Conservation (phyloP, 2,113 vertebrate species). For the Psittacara wagleri region DNA sequence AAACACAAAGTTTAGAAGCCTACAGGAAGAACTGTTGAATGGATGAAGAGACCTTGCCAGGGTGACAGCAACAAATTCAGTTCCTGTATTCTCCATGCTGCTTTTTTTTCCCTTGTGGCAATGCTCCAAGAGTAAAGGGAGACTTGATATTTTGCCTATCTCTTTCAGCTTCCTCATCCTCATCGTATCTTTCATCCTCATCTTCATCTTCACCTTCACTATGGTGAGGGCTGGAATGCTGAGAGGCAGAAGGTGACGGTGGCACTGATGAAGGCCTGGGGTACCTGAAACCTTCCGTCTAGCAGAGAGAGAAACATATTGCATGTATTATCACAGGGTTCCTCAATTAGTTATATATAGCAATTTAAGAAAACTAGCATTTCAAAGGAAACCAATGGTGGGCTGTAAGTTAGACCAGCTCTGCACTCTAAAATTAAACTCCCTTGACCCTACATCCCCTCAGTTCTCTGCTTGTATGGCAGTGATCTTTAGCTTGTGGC, state of each 20-base stretch:
- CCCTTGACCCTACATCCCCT: background rate
- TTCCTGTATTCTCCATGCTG: constrained; percentile 83
- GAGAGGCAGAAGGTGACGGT: constrained; percentile 89
- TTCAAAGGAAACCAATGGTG: background rate
- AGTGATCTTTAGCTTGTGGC: background rate
- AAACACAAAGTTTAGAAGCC: constrained; percentile 1
- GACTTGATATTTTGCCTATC: constrained; percentile 91
- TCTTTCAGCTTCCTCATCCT: constrained; percentile 91
- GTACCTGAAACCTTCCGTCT: constrained; percentile 91
- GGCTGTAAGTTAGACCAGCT: background rate
- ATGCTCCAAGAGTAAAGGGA: constrained; percentile 74
- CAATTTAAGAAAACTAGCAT: background rate
- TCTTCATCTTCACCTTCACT: constrained; percentile 82
- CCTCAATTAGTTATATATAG: background rate
- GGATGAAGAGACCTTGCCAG: background rate
- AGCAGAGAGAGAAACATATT: constrained; percentile 7
- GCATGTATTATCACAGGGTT: background rate
- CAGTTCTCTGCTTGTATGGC: background rate
- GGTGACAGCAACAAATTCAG: constrained; percentile 12
- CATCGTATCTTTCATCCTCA: constrained; percentile 85
- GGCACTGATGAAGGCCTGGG: constrained; percentile 91
- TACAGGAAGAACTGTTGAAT: background rate
- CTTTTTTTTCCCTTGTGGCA: constrained; percentile 80
- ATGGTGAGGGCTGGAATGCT: constrained; percentile 89
- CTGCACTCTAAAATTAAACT: background rate